Evolutionary conservation across 2,113 vertebrate genomes (phyloP), one percentile per base, ranked within the genome.

Genomic region (Eubucco bourcierii): DNA sequence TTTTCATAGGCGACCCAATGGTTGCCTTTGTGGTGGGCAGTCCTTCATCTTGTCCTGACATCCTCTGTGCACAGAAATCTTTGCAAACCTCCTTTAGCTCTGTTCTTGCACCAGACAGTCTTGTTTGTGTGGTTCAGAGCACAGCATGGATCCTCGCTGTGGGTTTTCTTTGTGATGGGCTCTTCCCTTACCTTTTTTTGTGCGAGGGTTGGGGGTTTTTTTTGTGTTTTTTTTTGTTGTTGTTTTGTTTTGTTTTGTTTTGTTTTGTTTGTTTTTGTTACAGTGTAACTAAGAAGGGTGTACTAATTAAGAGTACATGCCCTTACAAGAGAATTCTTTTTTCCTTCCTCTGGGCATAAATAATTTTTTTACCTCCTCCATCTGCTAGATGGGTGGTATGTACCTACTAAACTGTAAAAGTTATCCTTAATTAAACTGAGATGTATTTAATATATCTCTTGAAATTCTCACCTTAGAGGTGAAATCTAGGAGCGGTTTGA

Each of bases 41-140:
- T 25, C 24, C 5, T 67, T 20, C 46, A 31, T 18, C 27, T 50
- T 56, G 21, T 70, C 15, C 7, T 18, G 79, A 21, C 2, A 16
- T 41, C 2, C 6, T 56, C 18, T 73, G 5, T 58, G 14, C 16
- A n/a, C 0, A 0, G 34, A 24, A 1, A 1, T 23, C 11, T 52
- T 83, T 53, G 39, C 33, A 72, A 17, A 44, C 18, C 24, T 63
- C 12, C 24, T 10, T 79, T 78, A 68, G 5, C 13, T 12, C 28
- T n/a, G 11, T 28, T 29, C 8, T 41, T 75, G 39, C 33, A 46
- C 6, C 12, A 65, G 2, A 28, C 20, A 12, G 25, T 66, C 6
- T 5, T 11, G 31, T 2, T 6, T 47, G 10, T 7, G 4, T 21
- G 4, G 21, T 63, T 27, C 15, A 52, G 67, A 65, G 31, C 56